Evolutionary conservation across 2,113 vertebrate genomes (phyloP).

Genomic region (Picathartes gymnocephalus): DNA sequence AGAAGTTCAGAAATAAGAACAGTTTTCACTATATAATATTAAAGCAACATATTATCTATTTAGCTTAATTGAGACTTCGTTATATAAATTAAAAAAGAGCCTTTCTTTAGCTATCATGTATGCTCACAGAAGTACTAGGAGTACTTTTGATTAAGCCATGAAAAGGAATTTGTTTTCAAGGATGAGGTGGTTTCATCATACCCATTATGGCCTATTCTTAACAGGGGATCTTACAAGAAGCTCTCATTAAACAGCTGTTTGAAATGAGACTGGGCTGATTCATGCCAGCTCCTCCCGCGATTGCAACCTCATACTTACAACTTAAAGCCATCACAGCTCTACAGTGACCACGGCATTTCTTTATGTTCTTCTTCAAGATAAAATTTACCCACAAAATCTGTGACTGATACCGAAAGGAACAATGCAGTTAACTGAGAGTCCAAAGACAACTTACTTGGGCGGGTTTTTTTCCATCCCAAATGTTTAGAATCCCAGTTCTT

Average conservation of each 20-base stretch:
- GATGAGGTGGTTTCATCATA: conserved; percentile 40
- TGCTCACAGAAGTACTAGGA: conserved; percentile 26
- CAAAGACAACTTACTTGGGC: background rate
- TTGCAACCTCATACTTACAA: background rate
- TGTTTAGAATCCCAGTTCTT: background rate
- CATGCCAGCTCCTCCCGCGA: background rate
- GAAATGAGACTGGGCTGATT: background rate
- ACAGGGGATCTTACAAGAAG: conserved; percentile 32
- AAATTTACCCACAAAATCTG: background rate
- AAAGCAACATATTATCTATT: conserved; percentile 8
- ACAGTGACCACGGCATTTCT: background rate
- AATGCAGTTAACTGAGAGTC: background rate
- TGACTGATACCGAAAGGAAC: background rate
- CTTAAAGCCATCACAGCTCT: background rate
- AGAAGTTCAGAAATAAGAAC: background rate
- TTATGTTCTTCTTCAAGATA: background rate
- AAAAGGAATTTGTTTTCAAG: conserved; percentile 48
- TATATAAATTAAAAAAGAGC: conserved; percentile 15
- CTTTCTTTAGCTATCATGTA: background rate
- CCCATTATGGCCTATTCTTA: conserved; percentile 55
- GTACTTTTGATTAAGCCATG: conserved; percentile 60
- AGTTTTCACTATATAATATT: background rate
- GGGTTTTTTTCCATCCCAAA: background rate
- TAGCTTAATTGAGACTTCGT: conserved; percentile 20
- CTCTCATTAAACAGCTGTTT: conserved; percentile 56